Base-by-base conservation (phyloP, 2,113 vertebrate species). In the Excalfactoria chinensis region DNA sequence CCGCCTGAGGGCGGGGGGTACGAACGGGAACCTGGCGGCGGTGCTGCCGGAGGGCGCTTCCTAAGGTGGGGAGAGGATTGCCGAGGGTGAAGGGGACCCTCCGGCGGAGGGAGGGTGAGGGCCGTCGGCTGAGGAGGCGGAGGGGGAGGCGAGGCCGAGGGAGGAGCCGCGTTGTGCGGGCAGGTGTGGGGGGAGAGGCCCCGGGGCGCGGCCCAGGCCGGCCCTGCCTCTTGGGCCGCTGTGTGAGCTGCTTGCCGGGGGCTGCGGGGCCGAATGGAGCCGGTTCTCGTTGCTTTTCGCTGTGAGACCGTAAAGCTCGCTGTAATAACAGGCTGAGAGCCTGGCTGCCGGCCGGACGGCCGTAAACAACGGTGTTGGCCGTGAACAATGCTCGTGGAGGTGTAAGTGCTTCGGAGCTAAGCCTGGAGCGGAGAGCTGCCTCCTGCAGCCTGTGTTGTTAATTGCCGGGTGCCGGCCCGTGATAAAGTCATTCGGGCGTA, bases 1-100 rank as follows among this genome's bases (percentile, higher is more conserved):
- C n/a, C 62, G 94, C 73, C 67, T 56, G 88, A 95, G 96, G 96
- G 95, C 96, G 96, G 96, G 96, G 96, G 95, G 95, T 93, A 96
- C 96, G 93, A 97, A 96, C 66, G 94, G 91, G 95, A 96, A 90
- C 77, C 95, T 88, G 92, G 69, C 35, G 95, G 28, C 28, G 71
- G 51, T 53, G 51, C 51, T 53, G 51, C 51, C 26, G 73, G 62
- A 3, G 88, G n/a, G 18, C 6, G 40, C 9, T 49, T 18, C 26
- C 30, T 41, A 56, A 95, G 96, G 94, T 96, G 20, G 89, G 93
- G 73, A 19, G 22, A 23, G 0, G 9, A 18, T 0, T 34, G 18
- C 20, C 10, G 59, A 3, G 5, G 5, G 23, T 2, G 32, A 19
- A 2, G 4, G 1, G 40, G 20, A 3, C 4, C 6, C 9, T 46